A percentile compares a stretch with the other conserved stretches of the same genome.
Evolutionary conservation across 2,888 invertebrate genomes (phyloP).

Genomic region (Herminia tarsipennalis): DNA sequence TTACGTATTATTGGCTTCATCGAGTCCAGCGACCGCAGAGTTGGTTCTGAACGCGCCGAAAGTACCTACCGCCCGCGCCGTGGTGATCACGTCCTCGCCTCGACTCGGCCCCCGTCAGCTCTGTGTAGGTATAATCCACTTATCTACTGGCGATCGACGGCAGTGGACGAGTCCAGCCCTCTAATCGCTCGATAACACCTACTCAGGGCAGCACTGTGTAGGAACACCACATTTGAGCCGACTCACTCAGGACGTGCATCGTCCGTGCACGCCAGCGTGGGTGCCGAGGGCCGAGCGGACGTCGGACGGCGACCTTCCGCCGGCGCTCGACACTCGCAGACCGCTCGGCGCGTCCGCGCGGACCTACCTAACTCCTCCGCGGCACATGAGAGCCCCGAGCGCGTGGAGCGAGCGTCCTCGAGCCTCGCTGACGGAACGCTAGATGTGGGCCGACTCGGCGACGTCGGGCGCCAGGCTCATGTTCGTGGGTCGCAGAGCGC

Average conservation of each 20-base stretch:
- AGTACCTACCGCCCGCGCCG: background rate
- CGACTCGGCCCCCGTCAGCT: background rate
- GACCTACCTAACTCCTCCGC: conserved; percentile 22
- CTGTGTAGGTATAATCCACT: conserved; percentile 19
- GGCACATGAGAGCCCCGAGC: conserved; percentile 13
- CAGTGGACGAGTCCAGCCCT: conserved; percentile 1
- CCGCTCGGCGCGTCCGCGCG: conserved; percentile 27
- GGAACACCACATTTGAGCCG: conserved; percentile 9
- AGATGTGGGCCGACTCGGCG: conserved; percentile 7
- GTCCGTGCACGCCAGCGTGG: conserved; percentile 1
- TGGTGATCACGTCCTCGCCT: background rate
- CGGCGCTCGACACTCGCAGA: conserved; percentile 21
- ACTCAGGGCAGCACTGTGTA: conserved; percentile 17
- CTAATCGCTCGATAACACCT: conserved; percentile 23
- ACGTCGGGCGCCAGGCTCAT: conserved; percentile 21
- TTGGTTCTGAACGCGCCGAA: background rate
- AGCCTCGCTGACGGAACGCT: conserved; percentile 1
- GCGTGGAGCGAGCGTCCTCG: conserved; percentile 1
- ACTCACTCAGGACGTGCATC: background rate
- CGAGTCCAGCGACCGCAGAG: too few relatives aligned
- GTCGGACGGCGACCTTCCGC: conserved; percentile 6
- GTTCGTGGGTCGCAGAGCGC: conserved; percentile 6
- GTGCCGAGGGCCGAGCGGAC: background rate
- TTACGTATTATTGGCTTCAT: too few relatives aligned
- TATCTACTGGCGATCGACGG: conserved; percentile 12